A percentile compares a stretch with the other conserved stretches of the same genome.
Evolutionary conservation across 2,797 vertebrate species (phyloP).

Genomic region (Eulemur coronatus): DNA sequence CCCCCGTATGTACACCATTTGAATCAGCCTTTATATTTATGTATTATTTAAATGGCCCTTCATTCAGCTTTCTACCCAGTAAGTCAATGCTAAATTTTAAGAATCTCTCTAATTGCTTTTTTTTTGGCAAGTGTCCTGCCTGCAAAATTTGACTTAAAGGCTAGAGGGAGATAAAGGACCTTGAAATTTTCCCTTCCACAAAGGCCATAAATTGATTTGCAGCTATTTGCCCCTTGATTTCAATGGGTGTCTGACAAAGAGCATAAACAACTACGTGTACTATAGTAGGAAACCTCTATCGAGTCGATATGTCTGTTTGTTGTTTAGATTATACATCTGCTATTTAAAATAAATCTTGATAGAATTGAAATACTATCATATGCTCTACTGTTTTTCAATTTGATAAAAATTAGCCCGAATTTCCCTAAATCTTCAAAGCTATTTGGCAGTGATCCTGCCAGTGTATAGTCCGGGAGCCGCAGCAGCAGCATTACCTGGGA

Average conservation of each 20-base stretch:
- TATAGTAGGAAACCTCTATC: background rate
- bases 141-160: constrained; percentile 51
- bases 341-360: constrained; percentile 30
- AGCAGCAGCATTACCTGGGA: background rate
- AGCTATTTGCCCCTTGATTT: background rate
- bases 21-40: background rate
- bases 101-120: background rate
- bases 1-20: background rate
- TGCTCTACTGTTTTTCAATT: background rate
- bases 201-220: background rate
- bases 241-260: background rate
- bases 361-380: background rate
- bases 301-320: background rate
- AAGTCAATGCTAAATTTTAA: constrained; percentile 25
- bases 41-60: background rate
- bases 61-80: background rate
- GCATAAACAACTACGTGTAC: background rate
- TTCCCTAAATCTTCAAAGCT: constrained; percentile 31
- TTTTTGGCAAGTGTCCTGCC: background rate
- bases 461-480: background rate
- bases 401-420: background rate
- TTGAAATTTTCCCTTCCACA: constrained; percentile 1
- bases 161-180: constrained; percentile 54
- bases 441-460: background rate
- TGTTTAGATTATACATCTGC: background rate